Conservation (phyloP, 2,888 invertebrate species). For the Melinaea marsaeus region DNA sequence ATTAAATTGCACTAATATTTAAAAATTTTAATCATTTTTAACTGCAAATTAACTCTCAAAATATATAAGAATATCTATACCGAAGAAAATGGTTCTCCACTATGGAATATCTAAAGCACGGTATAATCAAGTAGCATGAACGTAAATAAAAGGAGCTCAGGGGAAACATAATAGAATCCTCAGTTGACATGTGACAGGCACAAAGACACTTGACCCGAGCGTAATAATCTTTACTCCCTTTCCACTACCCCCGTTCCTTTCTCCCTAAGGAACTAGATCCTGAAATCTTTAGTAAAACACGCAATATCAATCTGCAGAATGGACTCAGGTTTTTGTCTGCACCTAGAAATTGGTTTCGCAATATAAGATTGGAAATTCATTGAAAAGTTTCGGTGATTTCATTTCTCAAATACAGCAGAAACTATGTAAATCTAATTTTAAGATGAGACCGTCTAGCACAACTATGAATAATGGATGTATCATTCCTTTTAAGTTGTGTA, state of each 20-base stretch:
- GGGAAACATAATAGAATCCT: constrained; percentile 30
- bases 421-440: too few species aligned
- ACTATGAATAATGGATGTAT: too few species aligned
- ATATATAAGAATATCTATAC: neutral
- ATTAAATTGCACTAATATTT: neutral
- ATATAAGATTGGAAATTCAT: constrained; percentile 18
- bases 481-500: too few species aligned
- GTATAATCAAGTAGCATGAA: constrained; percentile 28
- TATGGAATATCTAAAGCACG: constrained; percentile 9
- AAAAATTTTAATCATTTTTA: neutral
- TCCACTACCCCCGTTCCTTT: constrained; percentile 10
- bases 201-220: constrained; percentile 33
- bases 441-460: too few species aligned
- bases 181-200: constrained; percentile 33
- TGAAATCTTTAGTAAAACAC: constrained; percentile 17
- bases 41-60: neutral
- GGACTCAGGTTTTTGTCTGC: constrained; percentile 18
- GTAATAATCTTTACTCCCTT: constrained; percentile 20
- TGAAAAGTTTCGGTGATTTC: neutral
- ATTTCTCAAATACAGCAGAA: neutral
- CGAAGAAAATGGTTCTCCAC: neutral
- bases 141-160: constrained; percentile 25
- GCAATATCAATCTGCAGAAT: constrained; percentile 26
- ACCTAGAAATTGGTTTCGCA: constrained; percentile 15
- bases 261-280: constrained; percentile 22